phyloP scores from a whole-genome alignment of 2,113 vertebrate species.

The Zootoca vivipara region DNA sequence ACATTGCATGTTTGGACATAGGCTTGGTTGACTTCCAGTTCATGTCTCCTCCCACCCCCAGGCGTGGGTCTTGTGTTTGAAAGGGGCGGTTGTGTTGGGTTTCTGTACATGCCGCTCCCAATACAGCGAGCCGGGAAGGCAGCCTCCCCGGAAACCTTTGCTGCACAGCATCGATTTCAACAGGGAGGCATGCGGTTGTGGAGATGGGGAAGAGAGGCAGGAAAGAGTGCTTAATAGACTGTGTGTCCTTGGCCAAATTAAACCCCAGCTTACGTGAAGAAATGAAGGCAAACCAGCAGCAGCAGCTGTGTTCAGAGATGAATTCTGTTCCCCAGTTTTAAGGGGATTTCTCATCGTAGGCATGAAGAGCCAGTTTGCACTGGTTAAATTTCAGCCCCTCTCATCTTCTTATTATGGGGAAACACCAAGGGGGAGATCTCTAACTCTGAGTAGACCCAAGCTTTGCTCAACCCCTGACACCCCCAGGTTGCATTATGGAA shows the following conservation, averaged over 20 bases:
- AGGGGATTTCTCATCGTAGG: background rate
- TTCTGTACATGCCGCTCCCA: background rate
- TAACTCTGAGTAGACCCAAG: background rate
- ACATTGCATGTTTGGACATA: background rate
- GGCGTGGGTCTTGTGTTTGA: no score
- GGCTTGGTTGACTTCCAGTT: background rate
- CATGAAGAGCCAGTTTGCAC: background rate
- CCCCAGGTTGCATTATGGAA: background rate
- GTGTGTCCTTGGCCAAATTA: background rate
- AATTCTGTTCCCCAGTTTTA: background rate
- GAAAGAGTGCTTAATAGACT: background rate
- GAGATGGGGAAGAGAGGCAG: background rate
- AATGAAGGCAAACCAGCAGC: background rate
- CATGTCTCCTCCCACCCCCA: no score
- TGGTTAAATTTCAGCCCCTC: background rate
- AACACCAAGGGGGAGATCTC: background rate
- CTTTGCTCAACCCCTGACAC: background rate
- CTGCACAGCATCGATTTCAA: background rate
- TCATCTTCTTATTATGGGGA: background rate
- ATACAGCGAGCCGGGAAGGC: background rate
- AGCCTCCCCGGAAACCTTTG: no score
- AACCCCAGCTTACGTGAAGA: no score
- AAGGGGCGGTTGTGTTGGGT: background rate
- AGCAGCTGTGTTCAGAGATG: background rate
- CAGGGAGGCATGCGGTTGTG: background rate